These are phyloP conservation scores for Nomada fucata DNA, from an alignment of 2,888 invertebrate genomes.

Conservation along the genomic window DNA sequence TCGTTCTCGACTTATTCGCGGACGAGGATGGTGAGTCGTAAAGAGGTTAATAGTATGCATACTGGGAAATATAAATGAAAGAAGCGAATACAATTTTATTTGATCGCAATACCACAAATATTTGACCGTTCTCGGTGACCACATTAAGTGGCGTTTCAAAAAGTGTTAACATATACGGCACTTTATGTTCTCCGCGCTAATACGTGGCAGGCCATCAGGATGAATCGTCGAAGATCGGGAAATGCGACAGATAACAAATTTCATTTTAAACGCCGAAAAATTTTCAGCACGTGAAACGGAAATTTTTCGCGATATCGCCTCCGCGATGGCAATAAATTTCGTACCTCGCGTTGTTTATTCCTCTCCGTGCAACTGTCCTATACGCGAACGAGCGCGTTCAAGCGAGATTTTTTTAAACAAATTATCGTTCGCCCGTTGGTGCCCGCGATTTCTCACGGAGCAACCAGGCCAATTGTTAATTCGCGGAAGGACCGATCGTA, in stretches of 20 bases:
- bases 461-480: neutral
- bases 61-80: neutral
- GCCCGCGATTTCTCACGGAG: neutral
- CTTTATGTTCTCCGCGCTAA: neutral
- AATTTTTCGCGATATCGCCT: conserved; percentile 35
- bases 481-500: neutral
- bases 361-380: neutral
- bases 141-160: too few relatives aligned
- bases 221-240: conserved; percentile 9
- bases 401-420: conserved; percentile 23
- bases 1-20: conserved; percentile 8
- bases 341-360: conserved; percentile 10
- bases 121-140: too few relatives aligned
- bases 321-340: conserved; percentile 32
- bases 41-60: neutral
- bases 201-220: neutral
- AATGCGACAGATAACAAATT: neutral
- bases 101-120: too few relatives aligned
- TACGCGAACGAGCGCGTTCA: neutral
- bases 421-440: neutral
- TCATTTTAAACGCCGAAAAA: conserved; percentile 14
- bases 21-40: neutral
- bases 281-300: conserved; percentile 3
- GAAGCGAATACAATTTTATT: neutral
- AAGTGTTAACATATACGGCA: neutral